A percentile compares a stretch with the other conserved stretches of the same genome.
These are phyloP conservation scores for Tryphoninae sp. DNA, from an alignment of 2,888 invertebrate species.

Conservation along the genomic window DNA sequence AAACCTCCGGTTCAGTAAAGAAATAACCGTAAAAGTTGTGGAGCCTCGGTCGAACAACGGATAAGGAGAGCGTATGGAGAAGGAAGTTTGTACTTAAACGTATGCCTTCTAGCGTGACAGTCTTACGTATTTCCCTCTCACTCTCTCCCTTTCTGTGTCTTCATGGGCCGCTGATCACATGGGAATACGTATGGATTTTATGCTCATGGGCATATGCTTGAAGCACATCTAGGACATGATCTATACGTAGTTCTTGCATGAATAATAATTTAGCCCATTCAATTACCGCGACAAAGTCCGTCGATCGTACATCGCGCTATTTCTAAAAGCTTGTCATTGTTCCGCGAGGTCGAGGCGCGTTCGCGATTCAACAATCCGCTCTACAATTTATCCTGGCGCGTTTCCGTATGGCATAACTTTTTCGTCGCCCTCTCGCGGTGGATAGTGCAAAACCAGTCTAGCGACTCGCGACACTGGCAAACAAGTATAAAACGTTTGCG, in stretches of 20 bases:
- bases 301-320: not conserved
- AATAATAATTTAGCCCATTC: slow-evolving; percentile 30
- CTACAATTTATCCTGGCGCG: not conserved
- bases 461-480: slow-evolving; percentile 40
- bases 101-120: slow-evolving; percentile 67
- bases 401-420: not conserved
- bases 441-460: slow-evolving; percentile 53
- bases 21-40: slow-evolving; percentile 66
- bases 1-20: slow-evolving; percentile 48
- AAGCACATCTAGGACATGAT: slow-evolving; percentile 47
- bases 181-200: slow-evolving; percentile 58
- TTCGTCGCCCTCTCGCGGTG: not conserved
- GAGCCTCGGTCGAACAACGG: slow-evolving; percentile 56
- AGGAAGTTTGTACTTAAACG: slow-evolving; percentile 67
- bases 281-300: slow-evolving; percentile 28
- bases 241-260: slow-evolving; percentile 17
- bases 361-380: not conserved
- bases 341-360: too few species aligned
- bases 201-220: slow-evolving; percentile 39
- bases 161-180: slow-evolving; percentile 64
- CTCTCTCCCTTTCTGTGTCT: slow-evolving; percentile 48
- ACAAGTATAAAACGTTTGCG: slow-evolving; percentile 22
- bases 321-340: slow-evolving; percentile 5
- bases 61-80: slow-evolving; percentile 46
- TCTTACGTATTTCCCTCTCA: slow-evolving; percentile 32